A percentile compares a stretch with the other conserved stretches of the same genome.
Conservation (phyloP, 2,888 invertebrate genomes). For the Melieria crassipennis region DNA sequence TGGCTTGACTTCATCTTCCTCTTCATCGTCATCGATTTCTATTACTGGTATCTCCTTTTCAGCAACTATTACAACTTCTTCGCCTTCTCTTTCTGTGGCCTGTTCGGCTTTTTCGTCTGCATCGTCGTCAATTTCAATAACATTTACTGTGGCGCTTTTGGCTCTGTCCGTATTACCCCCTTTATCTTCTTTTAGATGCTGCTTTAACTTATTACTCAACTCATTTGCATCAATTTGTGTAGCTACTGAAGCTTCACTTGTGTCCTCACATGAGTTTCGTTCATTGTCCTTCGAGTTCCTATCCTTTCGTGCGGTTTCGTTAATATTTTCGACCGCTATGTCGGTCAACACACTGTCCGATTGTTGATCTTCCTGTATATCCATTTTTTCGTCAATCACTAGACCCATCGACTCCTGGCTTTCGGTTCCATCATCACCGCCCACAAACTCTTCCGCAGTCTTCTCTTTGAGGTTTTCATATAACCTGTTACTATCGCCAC, state of each 20-base stretch:
- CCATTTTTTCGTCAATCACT: constrained; percentile 42
- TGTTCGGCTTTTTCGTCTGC: constrained; percentile 18
- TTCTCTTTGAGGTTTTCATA: background rate
- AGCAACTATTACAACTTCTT: constrained; percentile 41
- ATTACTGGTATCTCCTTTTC: constrained; percentile 42
- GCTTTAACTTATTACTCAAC: background rate
- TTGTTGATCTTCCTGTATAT: constrained; percentile 17
- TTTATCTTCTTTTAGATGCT: background rate
- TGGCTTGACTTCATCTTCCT: constrained; percentile 28
- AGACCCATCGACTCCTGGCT: constrained; percentile 42
- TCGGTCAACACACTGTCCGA: background rate
- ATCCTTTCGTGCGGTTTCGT: constrained; percentile 23
- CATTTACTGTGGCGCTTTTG: background rate
- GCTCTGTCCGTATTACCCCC: background rate
- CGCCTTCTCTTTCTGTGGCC: constrained; percentile 20
- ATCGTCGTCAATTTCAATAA: constrained; percentile 33
- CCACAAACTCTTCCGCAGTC: background rate
- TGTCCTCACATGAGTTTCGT: background rate
- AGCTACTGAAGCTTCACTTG: background rate
- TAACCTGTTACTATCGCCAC: background rate
- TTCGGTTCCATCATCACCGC: constrained; percentile 9
- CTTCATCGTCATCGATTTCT: constrained; percentile 48
- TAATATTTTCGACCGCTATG: constrained; percentile 11
- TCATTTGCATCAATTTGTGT: constrained; percentile 9
- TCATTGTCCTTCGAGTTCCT: constrained; percentile 17